These are phyloP conservation scores for Ahaetulla prasina DNA, from an alignment of 2,113 vertebrate species.

Conservation along the genomic window DNA sequence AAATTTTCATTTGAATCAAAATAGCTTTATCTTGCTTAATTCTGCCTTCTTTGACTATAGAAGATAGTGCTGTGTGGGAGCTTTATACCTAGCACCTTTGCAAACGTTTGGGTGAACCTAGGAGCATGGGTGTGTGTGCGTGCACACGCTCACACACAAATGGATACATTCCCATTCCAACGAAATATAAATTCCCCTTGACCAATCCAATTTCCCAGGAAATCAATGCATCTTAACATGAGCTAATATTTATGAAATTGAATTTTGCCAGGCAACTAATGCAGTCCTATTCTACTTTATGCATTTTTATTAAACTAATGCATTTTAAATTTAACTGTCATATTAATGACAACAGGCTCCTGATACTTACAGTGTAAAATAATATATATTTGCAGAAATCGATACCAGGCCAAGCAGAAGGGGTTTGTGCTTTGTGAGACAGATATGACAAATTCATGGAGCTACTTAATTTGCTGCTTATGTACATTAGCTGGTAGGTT, in stretches of 20 bases:
- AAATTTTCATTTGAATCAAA: neutral
- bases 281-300: constrained; percentile 73
- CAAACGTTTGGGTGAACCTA: constrained; percentile 12
- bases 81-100: constrained; percentile 63
- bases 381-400: constrained; percentile 71
- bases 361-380: constrained; percentile 75
- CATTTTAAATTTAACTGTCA: constrained; percentile 80
- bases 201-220: constrained; percentile 71
- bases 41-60: neutral
- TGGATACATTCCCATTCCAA: constrained; percentile 57
- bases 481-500: constrained; percentile 49
- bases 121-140: neutral
- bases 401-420: constrained; percentile 65
- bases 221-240: constrained; percentile 78
- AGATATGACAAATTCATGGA: constrained; percentile 52
- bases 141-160: neutral
- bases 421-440: constrained; percentile 63
- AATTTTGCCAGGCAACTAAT: constrained; percentile 73
- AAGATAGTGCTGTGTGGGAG: constrained; percentile 14
- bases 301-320: constrained; percentile 82
- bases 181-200: constrained; percentile 71
- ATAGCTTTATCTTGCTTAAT: rapidly evolving
- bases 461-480: constrained; percentile 58
- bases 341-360: constrained; percentile 72
- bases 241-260: constrained; percentile 82